Percentiles rank a stretch among this genome's conserved stretches.
These are phyloP conservation scores for Sciaenops ocellatus DNA, from an alignment of 2,797 vertebrate genomes.

Conservation along the genomic window DNA sequence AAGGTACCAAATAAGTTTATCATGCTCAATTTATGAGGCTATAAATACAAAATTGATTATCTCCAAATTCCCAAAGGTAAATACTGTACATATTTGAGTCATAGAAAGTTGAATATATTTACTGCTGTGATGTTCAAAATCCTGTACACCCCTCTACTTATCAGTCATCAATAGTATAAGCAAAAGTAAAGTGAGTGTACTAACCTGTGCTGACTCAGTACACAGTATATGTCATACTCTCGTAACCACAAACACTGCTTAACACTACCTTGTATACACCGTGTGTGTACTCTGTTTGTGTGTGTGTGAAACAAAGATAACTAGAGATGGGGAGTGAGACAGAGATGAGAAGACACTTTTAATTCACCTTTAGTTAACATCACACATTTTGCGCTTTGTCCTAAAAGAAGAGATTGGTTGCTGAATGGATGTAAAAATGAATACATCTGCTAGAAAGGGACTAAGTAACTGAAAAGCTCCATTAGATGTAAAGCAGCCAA, in stretches of 20 bases:
- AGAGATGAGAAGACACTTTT: constrained; percentile 27
- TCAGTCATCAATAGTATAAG: not conserved
- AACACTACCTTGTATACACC: constrained; percentile 6
- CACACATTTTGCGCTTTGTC: constrained; percentile 70
- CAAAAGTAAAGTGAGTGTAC: constrained; percentile 7
- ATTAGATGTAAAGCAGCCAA: constrained; percentile 80
- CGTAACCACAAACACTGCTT: constrained; percentile 15
- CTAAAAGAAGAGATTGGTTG: constrained; percentile 58
- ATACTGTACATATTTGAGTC: not conserved
- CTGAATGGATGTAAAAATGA: constrained; percentile 78
- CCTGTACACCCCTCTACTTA: not conserved
- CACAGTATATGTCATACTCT: not conserved
- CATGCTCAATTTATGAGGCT: not conserved
- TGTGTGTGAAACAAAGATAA: not conserved
- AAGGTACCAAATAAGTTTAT: constrained; percentile 82
- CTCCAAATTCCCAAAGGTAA: not conserved
- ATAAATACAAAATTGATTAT: not conserved
- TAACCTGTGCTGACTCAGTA: constrained; percentile 11
- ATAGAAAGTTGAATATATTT: not conserved
- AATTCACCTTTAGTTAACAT: constrained; percentile 66
- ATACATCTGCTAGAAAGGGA: constrained; percentile 64
- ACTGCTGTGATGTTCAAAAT: not conserved
- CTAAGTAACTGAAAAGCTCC: constrained; percentile 77
- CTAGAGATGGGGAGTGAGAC: constrained; percentile 20
- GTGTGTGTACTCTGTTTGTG: not conserved